phyloP scores from a whole-genome alignment of 2,797 vertebrate genomes.

The Gymnoscopelus braueri region DNA sequence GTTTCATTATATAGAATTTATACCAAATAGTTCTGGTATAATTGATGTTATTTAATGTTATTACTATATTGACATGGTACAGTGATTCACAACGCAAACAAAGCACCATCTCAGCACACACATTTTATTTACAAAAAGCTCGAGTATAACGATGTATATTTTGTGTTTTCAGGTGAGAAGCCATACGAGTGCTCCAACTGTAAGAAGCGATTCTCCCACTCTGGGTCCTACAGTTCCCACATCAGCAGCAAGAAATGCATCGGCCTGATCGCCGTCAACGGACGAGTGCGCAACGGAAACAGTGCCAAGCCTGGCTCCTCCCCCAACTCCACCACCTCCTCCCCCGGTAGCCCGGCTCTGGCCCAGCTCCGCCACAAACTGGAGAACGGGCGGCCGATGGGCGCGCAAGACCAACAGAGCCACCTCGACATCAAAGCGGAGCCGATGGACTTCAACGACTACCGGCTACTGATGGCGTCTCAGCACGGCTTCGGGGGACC shows the following conservation, averaged over 20 bases:
- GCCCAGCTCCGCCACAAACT: slow-evolving; percentile 94
- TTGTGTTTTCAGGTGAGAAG: slow-evolving; percentile 88
- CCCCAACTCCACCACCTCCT: slow-evolving; percentile 92
- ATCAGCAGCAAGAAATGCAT: slow-evolving; percentile 99
- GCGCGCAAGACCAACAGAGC: slow-evolving; percentile 84
- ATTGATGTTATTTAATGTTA: neutral
- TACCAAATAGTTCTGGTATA: neutral
- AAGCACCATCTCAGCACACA: too few species aligned
- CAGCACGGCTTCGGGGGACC: slow-evolving; percentile 88
- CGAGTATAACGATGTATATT: neutral
- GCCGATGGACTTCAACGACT: slow-evolving; percentile 94
- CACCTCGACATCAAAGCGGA: slow-evolving; percentile 91
- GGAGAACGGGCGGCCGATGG: slow-evolving; percentile 90
- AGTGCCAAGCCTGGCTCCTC: slow-evolving; percentile 91
- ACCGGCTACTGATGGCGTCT: slow-evolving; percentile 88
- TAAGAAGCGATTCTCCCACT: slow-evolving; percentile 99
- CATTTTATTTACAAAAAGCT: neutral
- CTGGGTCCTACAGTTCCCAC: slow-evolving; percentile 98
- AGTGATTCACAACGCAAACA: neutral
- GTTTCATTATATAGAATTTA: neutral
- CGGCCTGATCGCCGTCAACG: slow-evolving; percentile 91
- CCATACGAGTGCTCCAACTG: slow-evolving; percentile 98
- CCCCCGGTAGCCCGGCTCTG: slow-evolving; percentile 92
- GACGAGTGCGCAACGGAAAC: slow-evolving; percentile 86
- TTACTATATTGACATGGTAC: neutral